phyloP scores from a whole-genome alignment of 2,113 vertebrate species.

The Ciconia maguari region DNA sequence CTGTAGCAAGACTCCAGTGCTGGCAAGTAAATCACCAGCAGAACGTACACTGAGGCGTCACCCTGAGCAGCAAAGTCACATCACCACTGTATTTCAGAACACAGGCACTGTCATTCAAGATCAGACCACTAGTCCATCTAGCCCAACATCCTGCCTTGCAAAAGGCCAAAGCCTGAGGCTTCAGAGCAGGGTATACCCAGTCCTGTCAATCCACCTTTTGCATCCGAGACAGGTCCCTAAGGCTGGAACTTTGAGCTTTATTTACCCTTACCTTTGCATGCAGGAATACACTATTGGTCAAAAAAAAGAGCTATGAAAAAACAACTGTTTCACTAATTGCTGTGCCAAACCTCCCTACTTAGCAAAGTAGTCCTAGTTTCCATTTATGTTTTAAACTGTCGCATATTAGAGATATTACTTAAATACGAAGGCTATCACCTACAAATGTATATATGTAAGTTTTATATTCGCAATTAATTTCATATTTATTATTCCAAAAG shows the following conservation, averaged over 20 bases:
- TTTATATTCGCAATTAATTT: accelerated
- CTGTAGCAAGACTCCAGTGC: background rate
- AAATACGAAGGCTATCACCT: background rate
- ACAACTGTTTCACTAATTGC: background rate
- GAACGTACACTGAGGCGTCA: background rate
- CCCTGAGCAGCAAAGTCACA: background rate
- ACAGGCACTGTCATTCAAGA: background rate
- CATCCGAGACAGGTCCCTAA: background rate
- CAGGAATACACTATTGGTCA: background rate
- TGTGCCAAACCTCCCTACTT: background rate
- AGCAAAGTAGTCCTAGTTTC: background rate
- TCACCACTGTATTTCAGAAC: background rate
- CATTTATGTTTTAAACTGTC: background rate
- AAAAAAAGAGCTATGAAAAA: background rate
- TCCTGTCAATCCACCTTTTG: background rate
- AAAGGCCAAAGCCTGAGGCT: background rate
- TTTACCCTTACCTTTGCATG: background rate
- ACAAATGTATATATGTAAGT: accelerated
- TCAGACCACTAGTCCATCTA: background rate
- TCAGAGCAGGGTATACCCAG: background rate
- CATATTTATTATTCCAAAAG: background rate
- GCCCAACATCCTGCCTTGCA: background rate
- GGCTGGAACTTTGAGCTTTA: background rate
- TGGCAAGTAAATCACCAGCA: background rate
- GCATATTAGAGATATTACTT: accelerated